phyloP scores from a whole-genome alignment of 1,140 invertebrate genomes.

The Maconellicoccus hirsutus region DNA sequence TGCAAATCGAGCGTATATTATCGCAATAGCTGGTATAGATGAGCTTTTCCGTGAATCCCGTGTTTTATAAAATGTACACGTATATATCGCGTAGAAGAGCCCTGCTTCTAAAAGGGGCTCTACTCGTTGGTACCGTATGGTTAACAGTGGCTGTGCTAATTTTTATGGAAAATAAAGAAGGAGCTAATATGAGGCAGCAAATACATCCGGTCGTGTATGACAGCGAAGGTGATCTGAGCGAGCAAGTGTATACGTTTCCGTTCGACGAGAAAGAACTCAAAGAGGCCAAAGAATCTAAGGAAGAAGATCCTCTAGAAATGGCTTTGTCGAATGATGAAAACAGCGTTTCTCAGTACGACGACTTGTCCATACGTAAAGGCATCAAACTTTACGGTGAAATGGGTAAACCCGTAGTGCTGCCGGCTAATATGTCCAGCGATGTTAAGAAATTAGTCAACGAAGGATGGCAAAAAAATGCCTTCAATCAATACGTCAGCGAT shows the following conservation, averaged over 20 bases:
- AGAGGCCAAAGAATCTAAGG: not conserved
- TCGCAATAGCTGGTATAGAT: not conserved
- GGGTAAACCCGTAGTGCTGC: conserved; percentile 67
- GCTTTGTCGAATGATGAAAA: conserved; percentile 29
- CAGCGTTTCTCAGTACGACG: conserved; percentile 36
- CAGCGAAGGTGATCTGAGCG: conserved; percentile 23
- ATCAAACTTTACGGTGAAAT: conserved; percentile 29
- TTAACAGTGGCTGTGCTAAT: conserved; percentile 67
- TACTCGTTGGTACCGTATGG: conserved; percentile 66
- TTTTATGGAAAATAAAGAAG: conserved; percentile 51
- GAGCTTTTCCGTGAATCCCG: not conserved
- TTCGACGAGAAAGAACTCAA: not conserved
- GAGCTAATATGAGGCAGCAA: conserved; percentile 4
- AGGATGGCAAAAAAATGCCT: conserved; percentile 95
- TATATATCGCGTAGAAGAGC: conserved; percentile 61
- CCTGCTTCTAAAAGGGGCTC: conserved; percentile 66
- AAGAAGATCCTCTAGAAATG: conserved; percentile 6
- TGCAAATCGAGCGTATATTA: not conserved
- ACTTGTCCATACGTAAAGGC: conserved; percentile 32
- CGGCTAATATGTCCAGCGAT: conserved; percentile 68
- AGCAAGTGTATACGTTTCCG: not conserved
- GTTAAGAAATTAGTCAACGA: conserved; percentile 80
- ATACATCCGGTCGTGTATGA: conserved; percentile 22
- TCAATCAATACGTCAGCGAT: conserved; percentile 97
- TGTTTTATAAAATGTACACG: conserved; percentile 11